Base-by-base conservation (phyloP, 2,888 invertebrate genomes). In the Ptilodon capucinus region DNA sequence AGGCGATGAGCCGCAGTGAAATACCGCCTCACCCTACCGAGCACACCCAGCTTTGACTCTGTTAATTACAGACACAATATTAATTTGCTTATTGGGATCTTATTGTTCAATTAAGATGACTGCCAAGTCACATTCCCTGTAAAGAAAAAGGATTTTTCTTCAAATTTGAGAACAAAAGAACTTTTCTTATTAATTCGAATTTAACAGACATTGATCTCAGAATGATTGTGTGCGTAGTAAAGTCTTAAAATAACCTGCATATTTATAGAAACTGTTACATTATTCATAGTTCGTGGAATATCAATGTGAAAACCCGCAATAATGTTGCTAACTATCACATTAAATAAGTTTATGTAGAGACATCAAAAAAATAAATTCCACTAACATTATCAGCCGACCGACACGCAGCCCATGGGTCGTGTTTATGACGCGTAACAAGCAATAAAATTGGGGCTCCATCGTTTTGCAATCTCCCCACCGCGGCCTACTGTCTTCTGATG, bases 401-500 rank as follows among this genome's bases (percentile, higher is more conserved):
- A 80, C 72, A 72, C 71, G 64, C 17, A 28, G n/a, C 11, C n/a
- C n/a, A 28, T 68, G 64, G 62, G 57, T 66, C 74, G 79, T 81
- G 84, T 90, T 90, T 90, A 91, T 88, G 86, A 71, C 64, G 80
- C 88, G 90, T 86, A 83, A 89, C 90, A 86, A 76, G 89, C 81
- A 87, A 87, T 91, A 90, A 91, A 91, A 86, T 73, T 76, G 78
- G 81, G 84, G 78, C 66, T 74, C 81, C 83, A 88, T 87, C 86
- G 85, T 81, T 86, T 79, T 77, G 83, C 81, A 81, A 85, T 85
- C 83, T 74, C 79, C 84, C 79, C 66, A 64, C 62, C 64, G 60
- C 75, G 69, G 68, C 70, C 74, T 67, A 76, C 76, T 42, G 57
- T 40, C 75, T 76, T 72, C 74, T 84, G 89, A 89, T 86, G 87